Base-by-base conservation (phyloP, 2,113 vertebrate species). In the Dicentrarchus labrax region DNA sequence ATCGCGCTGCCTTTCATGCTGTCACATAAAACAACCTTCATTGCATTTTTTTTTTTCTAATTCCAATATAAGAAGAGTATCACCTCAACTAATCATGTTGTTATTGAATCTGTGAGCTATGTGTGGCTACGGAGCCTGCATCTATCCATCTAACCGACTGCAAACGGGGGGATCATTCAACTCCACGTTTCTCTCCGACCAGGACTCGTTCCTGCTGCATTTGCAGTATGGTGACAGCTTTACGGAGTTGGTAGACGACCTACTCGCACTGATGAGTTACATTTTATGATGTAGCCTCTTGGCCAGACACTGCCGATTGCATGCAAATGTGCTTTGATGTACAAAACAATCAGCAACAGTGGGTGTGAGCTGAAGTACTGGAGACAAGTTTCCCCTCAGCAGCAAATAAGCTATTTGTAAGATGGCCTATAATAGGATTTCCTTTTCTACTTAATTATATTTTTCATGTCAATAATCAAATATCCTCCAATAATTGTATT, bases 141-240 rank as follows among this genome's bases (percentile, higher is more conserved):
- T 74, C 57, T 65, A 59, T 82, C 72, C 66, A 30, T 86, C 67
- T 51, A 9, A 39, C 30, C 72, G 65, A 65, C 86, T 80, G 78
- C 78, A 45, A 70, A 74, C 72, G 47, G 77, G 60, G 30, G 76
- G 59, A 76, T 68, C 83, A 8, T 88, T 72, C 73, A 80, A 51
- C 77, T 84, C 80, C 91, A 70, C 88, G 68, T 82, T 90, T 82
- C 80, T 83, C 81, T 16, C 84, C 84, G 85, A 84, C 66, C 88
- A 81, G 78, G 80, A 85, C 78, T 78, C 77, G 48, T 86, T 93
- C 92, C 83, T 94, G 94, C 95, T 94, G 94, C 93, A 93, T 93
- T 89, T 79, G 94, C 95, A 94, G 86, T 84, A 90, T 87, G 86
- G 38, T 94, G 93, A 93, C 94, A 94, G 92, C 83, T 95, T 93